Evolutionary conservation across 2,888 invertebrate genomes (phyloP).

Genomic region (Ramazzottius varieornatus): DNA sequence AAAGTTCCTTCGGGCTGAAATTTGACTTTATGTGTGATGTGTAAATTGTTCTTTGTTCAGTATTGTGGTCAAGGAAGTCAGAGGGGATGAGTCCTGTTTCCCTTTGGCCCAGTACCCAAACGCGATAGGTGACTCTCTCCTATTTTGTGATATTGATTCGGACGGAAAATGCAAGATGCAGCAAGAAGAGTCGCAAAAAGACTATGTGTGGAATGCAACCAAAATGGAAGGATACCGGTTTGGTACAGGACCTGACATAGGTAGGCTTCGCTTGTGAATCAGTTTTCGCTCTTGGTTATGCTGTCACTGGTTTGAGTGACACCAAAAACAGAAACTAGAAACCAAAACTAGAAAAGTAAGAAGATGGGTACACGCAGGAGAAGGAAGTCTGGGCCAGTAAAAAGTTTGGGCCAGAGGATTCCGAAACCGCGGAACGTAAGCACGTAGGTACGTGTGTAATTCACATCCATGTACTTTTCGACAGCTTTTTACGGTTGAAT

Average conservation of each 20-base stretch:
- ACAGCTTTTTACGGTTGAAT: no score
- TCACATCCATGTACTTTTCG: background rate
- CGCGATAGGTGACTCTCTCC: background rate
- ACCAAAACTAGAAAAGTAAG: no score
- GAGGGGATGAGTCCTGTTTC: background rate
- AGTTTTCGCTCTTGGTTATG: background rate
- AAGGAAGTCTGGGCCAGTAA: no score
- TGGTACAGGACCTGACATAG: background rate
- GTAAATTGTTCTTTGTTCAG: background rate
- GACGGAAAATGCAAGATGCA: background rate
- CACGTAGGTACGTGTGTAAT: no score
- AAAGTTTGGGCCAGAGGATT: no score
- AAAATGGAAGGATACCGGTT: background rate
- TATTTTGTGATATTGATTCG: slow-evolving; percentile 3
- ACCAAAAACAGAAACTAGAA: no score
- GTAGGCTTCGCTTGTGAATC: background rate
- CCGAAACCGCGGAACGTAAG: no score
- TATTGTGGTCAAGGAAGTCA: background rate
- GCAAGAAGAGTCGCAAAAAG: background rate
- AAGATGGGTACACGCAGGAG: no score
- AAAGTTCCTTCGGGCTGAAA: background rate
- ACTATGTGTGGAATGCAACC: background rate
- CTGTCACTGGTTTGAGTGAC: no score
- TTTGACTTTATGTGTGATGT: background rate
- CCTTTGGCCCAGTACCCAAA: background rate